Evolutionary conservation across 2,888 invertebrate genomes (phyloP), one percentile per base, ranked within the genome.

Genomic region (Platypus cylindrus): DNA sequence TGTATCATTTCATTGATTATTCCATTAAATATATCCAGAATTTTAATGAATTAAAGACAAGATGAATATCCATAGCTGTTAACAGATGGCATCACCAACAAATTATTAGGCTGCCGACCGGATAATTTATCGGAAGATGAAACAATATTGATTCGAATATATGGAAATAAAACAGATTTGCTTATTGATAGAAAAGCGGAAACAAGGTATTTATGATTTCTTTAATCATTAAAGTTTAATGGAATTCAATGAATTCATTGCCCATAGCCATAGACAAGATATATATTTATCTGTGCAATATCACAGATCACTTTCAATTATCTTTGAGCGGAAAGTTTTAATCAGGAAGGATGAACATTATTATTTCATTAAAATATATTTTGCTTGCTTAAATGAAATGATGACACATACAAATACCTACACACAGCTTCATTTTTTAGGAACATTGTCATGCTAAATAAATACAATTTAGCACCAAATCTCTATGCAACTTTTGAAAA

Each of bases 11-110:
- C n/a, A n/a, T n/a, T n/a, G n/a, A n/a, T n/a, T n/a, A n/a, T n/a
- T n/a, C n/a, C n/a, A n/a, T n/a, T n/a, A n/a, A n/a, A n/a, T n/a
- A n/a, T n/a, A n/a, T n/a, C n/a, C n/a, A n/a, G n/a, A n/a, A n/a
- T n/a, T 40, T 40, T 45, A 38, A 41, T 40, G 44, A 48, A 48
- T 44, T 45, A 48, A 36, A 44, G n/a, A n/a, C n/a, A n/a, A n/a
- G 45, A 46, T 45, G 41, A 48, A 43, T 48, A 34, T 48, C 34
- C 36, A 39, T 64, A 94, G 91, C 64, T 79, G 54, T 90, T 94
- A 62, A 91, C 89, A 43, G 86, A 91, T 70, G 94, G 94, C 27
- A 85, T 90, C 43, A 90, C 93, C 30, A 94, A 94, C 65, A 89
- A 85, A 62, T 67, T 95, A 49, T 72, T 93, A 35, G 86, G 85